Conservation (phyloP, 2,113 vertebrate species). For the Mystacornis crossleyi region DNA sequence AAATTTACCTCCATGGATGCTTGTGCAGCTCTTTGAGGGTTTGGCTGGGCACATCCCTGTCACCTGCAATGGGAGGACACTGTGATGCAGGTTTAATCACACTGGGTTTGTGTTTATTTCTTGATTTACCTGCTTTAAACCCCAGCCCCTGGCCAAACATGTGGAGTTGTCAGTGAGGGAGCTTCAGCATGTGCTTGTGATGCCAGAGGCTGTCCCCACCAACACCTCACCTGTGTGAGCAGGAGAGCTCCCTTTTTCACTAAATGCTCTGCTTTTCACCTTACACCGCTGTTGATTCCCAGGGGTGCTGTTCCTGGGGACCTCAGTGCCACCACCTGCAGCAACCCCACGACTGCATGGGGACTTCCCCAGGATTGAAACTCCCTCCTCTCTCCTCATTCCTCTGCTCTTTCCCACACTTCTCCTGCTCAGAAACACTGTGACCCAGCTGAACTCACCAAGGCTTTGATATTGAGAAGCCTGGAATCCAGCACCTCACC, state of each 20-base stretch:
- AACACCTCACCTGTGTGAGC: fast-evolving
- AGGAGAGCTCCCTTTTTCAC: background rate
- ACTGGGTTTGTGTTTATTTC: background rate
- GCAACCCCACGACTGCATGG: fast-evolving
- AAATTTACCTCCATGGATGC: background rate
- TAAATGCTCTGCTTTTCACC: background rate
- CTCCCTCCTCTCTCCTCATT: background rate
- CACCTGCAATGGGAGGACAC: fast-evolving
- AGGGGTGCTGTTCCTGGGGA: background rate
- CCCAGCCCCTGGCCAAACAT: background rate
- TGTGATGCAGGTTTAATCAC: fast-evolving
- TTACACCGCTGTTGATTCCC: fast-evolving
- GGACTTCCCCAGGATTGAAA: background rate
- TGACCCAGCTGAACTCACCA: background rate
- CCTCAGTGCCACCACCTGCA: background rate
- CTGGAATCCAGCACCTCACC: background rate
- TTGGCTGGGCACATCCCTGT: background rate
- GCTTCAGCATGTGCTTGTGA: background rate
- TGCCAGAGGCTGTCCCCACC: background rate
- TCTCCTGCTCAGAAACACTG: background rate
- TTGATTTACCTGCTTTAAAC: background rate
- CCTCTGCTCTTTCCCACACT: background rate
- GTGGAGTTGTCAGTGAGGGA: background rate
- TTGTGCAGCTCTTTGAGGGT: background rate
- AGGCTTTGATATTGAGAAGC: background rate